phyloP scores from a whole-genome alignment of 2,113 vertebrate genomes.

The Eulemur rufifrons region DNA sequence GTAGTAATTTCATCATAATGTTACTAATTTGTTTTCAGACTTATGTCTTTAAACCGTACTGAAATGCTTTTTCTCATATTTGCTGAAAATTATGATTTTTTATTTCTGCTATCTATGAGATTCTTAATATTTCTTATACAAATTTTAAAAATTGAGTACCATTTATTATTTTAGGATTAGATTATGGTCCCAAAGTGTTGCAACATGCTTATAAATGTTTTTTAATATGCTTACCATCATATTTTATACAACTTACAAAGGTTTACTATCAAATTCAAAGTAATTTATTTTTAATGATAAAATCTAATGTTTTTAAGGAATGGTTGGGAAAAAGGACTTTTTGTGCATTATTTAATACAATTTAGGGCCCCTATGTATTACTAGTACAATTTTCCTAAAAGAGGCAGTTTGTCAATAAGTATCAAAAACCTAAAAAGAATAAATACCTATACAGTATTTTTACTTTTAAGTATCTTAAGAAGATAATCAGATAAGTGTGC shows the following conservation, averaged over 20 bases:
- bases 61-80: neutral
- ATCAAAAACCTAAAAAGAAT: neutral
- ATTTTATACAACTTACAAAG: neutral
- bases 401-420: neutral
- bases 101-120: neutral
- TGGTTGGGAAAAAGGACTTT: neutral
- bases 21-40: neutral
- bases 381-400: neutral
- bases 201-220: neutral
- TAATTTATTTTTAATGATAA: conserved; percentile 1
- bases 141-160: neutral
- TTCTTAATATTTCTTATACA: neutral
- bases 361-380: neutral
- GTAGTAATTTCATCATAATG: neutral
- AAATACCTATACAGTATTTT: neutral
- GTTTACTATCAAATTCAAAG: neutral
- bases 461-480: neutral
- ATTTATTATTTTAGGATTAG: neutral
- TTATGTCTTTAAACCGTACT: neutral
- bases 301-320: neutral
- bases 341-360: neutral
- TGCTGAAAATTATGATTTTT: neutral
- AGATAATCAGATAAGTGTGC: neutral
- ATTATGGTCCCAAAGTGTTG: neutral
- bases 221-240: neutral